phyloP scores from a whole-genome alignment of 2,797 vertebrate genomes.

The Characodon lateralis region DNA sequence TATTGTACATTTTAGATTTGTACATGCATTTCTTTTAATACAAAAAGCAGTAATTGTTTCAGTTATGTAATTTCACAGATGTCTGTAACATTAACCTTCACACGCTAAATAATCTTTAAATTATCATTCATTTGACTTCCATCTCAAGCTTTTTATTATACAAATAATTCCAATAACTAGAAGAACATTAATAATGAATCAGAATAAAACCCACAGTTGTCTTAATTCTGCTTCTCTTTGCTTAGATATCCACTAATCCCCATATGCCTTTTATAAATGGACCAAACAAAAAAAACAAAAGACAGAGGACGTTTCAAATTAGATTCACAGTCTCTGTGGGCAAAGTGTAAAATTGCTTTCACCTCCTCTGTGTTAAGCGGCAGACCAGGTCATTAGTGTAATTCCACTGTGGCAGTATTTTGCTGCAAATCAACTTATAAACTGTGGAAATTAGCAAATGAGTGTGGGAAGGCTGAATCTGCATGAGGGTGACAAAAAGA shows the following conservation, averaged over 20 bases:
- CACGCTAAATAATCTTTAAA: constrained; percentile 27
- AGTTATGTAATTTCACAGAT: constrained; percentile 11
- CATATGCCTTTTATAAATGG: constrained; percentile 67
- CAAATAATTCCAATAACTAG: constrained; percentile 40
- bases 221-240: constrained; percentile 54
- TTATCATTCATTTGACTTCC: constrained; percentile 17
- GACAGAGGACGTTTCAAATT: constrained; percentile 69
- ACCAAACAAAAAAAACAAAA: constrained; percentile 70
- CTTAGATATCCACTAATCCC: constrained; percentile 52
- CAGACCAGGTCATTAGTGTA: constrained; percentile 72
- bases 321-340: constrained; percentile 68
- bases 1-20: neutral
- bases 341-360: constrained; percentile 79
- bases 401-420: constrained; percentile 64
- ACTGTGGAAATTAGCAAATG: constrained; percentile 63
- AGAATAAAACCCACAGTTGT: constrained; percentile 59
- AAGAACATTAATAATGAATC: constrained; percentile 61
- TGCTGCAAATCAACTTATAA: constrained; percentile 61
- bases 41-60: neutral
- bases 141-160: constrained; percentile 39
- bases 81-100: constrained; percentile 23
- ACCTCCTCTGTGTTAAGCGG: constrained; percentile 69
- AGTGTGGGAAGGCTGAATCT: constrained; percentile 37
- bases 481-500: constrained; percentile 31
- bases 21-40: constrained; percentile 14